Base-by-base conservation (phyloP, 1,140 invertebrate genomes). In the Palaemon carinicauda region DNA sequence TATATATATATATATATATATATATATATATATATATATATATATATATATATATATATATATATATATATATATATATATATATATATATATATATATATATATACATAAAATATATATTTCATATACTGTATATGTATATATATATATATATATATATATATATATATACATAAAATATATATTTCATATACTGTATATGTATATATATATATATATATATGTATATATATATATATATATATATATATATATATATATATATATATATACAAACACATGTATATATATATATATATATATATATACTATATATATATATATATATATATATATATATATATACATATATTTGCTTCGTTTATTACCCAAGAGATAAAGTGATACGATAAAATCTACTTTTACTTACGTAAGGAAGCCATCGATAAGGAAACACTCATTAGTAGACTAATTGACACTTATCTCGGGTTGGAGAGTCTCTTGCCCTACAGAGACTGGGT, bases 21-120 rank as follows among this genome's bases (percentile, higher is more conserved):
- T 41, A 41, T 41, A 41, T 41, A 41, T 41, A 41, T 41, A 41
- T 41, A 41, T 41, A 41, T 41, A 41, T 41, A 41, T 41, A 41
- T 41, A 41, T 41, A 41, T 41, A 41, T 41, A 41, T 41, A 41
- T 41, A 73, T 73, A 73, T 24, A 73, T 31, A 31, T 73, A 24
- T 73, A 73, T 73, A 73, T 73, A 73, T 73, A 73, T 74, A 74
- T 74, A 31, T 27, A 74, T 74, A 74, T 74, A 4, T 27, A 74
- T 19, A 19, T 31, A 74, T 3, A 24, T 33, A 74, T 41, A 10
- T 7, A 10, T 65, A 4, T 65, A 60, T 65, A 65, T 3, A 15
- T 65, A 65, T 65, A 10, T 15, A 65, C 24, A 15, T 65, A 65
- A 21, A 65, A 7, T 3, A n/a, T n/a, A n/a, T 73, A 21, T 33